phyloP scores from a whole-genome alignment of 2,113 vertebrate species.

The Morone saxatilis region DNA sequence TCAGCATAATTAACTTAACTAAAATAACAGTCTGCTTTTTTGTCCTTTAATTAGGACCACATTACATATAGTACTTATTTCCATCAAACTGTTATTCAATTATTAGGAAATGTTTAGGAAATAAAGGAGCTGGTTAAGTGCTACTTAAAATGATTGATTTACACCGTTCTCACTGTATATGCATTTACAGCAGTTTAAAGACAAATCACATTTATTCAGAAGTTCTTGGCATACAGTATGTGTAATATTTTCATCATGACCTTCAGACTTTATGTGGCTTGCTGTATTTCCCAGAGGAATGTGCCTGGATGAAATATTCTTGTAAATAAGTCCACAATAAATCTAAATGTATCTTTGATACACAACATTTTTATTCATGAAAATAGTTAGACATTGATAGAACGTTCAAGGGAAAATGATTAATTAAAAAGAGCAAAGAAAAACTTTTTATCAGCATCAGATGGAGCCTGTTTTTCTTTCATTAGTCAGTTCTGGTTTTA shows the following conservation, averaged over 20 bases:
- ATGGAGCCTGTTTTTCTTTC: background rate
- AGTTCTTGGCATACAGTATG: slow-evolving; percentile 5
- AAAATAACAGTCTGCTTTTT: background rate
- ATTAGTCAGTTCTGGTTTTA: slow-evolving; percentile 23
- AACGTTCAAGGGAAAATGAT: background rate
- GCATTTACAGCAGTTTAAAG: background rate
- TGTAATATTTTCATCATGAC: background rate
- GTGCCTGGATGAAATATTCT: slow-evolving; percentile 6
- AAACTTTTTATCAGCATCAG: background rate
- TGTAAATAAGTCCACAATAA: background rate
- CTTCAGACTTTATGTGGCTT: background rate
- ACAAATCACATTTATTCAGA: background rate
- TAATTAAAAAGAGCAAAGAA: background rate
- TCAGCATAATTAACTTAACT: background rate
- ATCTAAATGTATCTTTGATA: background rate
- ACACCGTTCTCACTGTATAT: background rate
- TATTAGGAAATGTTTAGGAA: background rate
- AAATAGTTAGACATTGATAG: background rate
- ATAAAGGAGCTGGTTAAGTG: background rate
- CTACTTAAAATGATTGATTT: background rate
- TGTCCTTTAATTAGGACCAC: background rate
- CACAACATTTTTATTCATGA: background rate
- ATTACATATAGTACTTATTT: background rate
- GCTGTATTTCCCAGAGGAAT: background rate
- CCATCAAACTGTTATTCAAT: background rate